Percentiles rank a stretch among this genome's conserved stretches.
Evolutionary conservation across 2,113 vertebrate genomes (phyloP).

Genomic region (Hippocampus comes): DNA sequence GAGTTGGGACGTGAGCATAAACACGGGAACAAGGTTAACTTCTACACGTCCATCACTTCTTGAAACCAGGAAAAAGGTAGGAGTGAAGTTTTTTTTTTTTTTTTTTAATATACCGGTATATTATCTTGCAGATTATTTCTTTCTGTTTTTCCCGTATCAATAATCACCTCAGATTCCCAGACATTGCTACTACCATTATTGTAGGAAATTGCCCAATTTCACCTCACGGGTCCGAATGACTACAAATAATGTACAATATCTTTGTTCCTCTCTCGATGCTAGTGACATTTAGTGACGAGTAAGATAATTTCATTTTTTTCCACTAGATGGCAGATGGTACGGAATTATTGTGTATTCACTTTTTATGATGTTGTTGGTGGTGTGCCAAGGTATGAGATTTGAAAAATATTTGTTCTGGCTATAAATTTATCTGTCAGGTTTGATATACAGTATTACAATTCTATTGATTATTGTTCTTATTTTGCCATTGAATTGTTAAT

Average conservation of each 20-base stretch:
- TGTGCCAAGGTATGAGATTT: background rate
- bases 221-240: background rate
- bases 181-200: background rate
- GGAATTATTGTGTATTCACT: background rate
- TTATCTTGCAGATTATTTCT: background rate
- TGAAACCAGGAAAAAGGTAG: slow-evolving; percentile 48
- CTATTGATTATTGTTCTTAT: background rate
- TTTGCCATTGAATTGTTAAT: background rate
- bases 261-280: background rate
- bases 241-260: too few relatives aligned
- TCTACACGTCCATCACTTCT: slow-evolving; percentile 25
- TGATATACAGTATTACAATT: too few relatives aligned
- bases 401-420: background rate
- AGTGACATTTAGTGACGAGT: background rate
- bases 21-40: slow-evolving; percentile 38
- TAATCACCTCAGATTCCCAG: background rate
- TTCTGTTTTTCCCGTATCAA: background rate
- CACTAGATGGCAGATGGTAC: background rate
- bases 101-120: too few relatives aligned
- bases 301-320: background rate
- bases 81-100: slow-evolving; percentile 12
- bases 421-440: background rate
- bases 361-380: background rate
- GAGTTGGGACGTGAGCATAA: slow-evolving; percentile 26
- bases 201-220: background rate